Conservation (phyloP, 2,113 vertebrate species). For the Rhagologus leucostigma region DNA sequence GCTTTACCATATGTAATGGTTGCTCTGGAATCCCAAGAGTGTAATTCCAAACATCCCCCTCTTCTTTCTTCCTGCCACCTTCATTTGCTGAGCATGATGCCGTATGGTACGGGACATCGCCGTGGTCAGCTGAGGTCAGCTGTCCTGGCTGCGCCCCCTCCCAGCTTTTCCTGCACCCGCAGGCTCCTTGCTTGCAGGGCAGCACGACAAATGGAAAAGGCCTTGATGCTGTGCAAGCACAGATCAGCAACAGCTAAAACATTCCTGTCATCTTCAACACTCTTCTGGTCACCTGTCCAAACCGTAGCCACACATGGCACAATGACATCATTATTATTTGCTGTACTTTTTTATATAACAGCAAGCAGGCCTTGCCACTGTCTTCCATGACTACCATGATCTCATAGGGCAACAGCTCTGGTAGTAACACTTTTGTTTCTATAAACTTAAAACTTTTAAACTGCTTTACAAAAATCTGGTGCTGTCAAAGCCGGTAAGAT, state of each 20-base stretch:
- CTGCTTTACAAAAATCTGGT: neutral
- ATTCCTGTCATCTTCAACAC: rapidly evolving
- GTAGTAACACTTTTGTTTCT: neutral
- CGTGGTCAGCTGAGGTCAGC: neutral
- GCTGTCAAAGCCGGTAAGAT: neutral
- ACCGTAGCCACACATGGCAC: rapidly evolving
- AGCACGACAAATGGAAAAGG: neutral
- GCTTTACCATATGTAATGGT: neutral
- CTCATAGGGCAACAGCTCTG: neutral
- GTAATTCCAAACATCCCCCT: neutral
- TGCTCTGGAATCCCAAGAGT: neutral
- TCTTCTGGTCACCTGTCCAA: neutral
- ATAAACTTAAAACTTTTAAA: neutral
- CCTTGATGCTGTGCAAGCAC: neutral
- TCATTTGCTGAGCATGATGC: too few species aligned
- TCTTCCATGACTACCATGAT: neutral
- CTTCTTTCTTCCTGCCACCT: neutral
- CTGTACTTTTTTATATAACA: neutral
- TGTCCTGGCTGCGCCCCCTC: neutral
- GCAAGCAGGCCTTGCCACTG: neutral
- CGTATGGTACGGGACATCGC: rapidly evolving
- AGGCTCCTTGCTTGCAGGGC: neutral
- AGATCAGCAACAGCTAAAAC: neutral
- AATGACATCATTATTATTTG: neutral
- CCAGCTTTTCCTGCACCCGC: neutral